phyloP scores from a whole-genome alignment of 2,797 vertebrate species.

The Pangasius djambal region DNA sequence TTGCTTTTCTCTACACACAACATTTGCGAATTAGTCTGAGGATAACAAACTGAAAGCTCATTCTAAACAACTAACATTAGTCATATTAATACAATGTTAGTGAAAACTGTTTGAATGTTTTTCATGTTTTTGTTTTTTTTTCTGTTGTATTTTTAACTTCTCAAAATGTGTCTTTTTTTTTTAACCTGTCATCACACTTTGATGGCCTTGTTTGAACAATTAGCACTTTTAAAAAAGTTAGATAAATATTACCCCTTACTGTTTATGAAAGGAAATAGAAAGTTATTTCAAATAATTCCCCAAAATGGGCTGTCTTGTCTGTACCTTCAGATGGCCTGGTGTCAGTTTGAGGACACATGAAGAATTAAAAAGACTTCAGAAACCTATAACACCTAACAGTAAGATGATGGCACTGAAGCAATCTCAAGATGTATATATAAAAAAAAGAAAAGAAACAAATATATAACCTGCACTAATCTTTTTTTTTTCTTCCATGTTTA shows the following conservation, averaged over 20 bases:
- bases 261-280: conserved; percentile 76
- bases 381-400: conserved; percentile 57
- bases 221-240: conserved; percentile 79
- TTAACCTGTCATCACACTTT: conserved; percentile 59
- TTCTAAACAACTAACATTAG: conserved; percentile 86
- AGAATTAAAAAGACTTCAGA: conserved; percentile 51
- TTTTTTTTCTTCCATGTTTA: conserved; percentile 71
- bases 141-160: conserved; percentile 53
- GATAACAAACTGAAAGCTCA: conserved; percentile 90
- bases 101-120: conserved; percentile 71
- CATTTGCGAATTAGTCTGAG: conserved; percentile 87
- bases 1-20: conserved; percentile 87
- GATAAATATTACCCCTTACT: conserved; percentile 79
- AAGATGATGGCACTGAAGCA: conserved; percentile 87
- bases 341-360: conserved; percentile 44
- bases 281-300: conserved; percentile 66
- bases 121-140: conserved; percentile 53
- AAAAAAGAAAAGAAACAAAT: conserved; percentile 75
- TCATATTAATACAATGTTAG: conserved; percentile 86
- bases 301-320: conserved; percentile 65
- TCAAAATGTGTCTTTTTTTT: conserved; percentile 66
- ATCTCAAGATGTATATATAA: conserved; percentile 71
- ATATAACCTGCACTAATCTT: conserved; percentile 81
- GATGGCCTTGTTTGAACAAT: conserved; percentile 77
- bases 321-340: conserved; percentile 47